A percentile compares a stretch with the other conserved stretches of the same genome.
Conservation (phyloP, 2,888 invertebrate genomes). For the Alsophila aescularia region DNA sequence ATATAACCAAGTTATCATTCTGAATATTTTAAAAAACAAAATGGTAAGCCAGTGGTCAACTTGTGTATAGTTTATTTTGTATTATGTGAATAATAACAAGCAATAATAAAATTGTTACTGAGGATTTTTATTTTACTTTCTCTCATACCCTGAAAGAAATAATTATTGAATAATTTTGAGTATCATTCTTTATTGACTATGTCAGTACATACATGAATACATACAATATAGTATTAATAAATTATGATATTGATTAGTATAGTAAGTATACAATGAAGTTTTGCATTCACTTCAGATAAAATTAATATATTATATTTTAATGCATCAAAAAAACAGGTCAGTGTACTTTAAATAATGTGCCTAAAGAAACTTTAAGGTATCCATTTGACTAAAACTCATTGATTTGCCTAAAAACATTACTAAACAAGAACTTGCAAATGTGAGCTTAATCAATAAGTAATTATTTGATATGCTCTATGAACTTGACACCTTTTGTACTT, state of each 20-base stretch:
- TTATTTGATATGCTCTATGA: conserved; percentile 50
- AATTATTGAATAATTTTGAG: conserved; percentile 36
- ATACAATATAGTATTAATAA: conserved; percentile 45
- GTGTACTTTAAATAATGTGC: too few relatives aligned
- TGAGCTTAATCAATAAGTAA: conserved; percentile 3
- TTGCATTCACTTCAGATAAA: conserved; percentile 13
- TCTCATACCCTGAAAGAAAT: neutral
- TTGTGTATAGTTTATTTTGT: conserved; percentile 89
- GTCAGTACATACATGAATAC: conserved; percentile 62
- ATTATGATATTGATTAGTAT: conserved; percentile 12
- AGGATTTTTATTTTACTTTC: conserved; percentile 56
- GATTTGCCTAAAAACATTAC: neutral
- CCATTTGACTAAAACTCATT: neutral
- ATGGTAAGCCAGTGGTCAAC: conserved; percentile 70
- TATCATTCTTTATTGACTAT: conserved; percentile 59
- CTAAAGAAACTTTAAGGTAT: neutral
- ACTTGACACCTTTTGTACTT: conserved; percentile 59
- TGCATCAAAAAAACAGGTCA: too few relatives aligned
- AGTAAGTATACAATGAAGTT: conserved; percentile 16
- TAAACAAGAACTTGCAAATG: too few relatives aligned
- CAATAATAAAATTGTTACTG: conserved; percentile 87
- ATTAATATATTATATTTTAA: neutral
- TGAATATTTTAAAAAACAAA: conserved; percentile 71
- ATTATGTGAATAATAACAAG: conserved; percentile 88
- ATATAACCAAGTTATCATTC: conserved; percentile 45